phyloP scores from a whole-genome alignment of 2,888 invertebrate genomes.

The Lordiphosa andalusiaca region DNA sequence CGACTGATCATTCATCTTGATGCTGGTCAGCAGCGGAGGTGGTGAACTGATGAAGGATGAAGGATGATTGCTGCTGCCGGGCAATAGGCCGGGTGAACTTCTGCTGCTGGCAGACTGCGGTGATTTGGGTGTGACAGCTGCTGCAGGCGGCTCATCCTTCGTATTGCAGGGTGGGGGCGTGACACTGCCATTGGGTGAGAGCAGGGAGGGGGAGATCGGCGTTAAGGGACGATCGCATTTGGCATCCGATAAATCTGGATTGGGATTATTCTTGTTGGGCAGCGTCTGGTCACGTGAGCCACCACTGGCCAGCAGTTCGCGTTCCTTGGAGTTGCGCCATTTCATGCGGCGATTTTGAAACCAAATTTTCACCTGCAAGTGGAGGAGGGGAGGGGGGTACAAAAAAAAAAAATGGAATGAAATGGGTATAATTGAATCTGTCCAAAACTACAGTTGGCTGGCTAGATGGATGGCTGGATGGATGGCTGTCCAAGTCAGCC shows the following conservation, averaged over 20 bases:
- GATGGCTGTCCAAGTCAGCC: constrained; percentile 43
- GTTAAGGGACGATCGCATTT: constrained; percentile 89
- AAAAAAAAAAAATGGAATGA: constrained; percentile 25
- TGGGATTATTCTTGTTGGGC: constrained; percentile 97
- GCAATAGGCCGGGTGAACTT: constrained; percentile 50
- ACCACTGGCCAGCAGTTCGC: constrained; percentile 94
- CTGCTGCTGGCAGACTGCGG: constrained; percentile 62
- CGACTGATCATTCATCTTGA: constrained; percentile 71
- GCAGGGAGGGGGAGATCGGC: constrained; percentile 76
- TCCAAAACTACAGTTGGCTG: constrained; percentile 22
- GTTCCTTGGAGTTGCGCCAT: constrained; percentile 98
- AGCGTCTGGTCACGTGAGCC: constrained; percentile 97
- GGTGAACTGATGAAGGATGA: constrained; percentile 68
- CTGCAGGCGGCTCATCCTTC: constrained; percentile 19
- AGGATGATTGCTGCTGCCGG: constrained; percentile 11
- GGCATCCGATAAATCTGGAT: constrained; percentile 95
- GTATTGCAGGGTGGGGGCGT: constrained; percentile 50
- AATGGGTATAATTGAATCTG: constrained; percentile 52
- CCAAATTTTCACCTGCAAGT: constrained; percentile 84
- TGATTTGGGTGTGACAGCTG: constrained; percentile 55
- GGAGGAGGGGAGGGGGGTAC: background rate
- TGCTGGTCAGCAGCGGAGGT: constrained; percentile 69
- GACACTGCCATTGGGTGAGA: constrained; percentile 64
- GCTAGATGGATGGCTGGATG: background rate
- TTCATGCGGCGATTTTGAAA: constrained; percentile 99